These are phyloP conservation scores for Grallaria varia DNA, from an alignment of 2,113 vertebrate genomes.

Conservation along the genomic window DNA sequence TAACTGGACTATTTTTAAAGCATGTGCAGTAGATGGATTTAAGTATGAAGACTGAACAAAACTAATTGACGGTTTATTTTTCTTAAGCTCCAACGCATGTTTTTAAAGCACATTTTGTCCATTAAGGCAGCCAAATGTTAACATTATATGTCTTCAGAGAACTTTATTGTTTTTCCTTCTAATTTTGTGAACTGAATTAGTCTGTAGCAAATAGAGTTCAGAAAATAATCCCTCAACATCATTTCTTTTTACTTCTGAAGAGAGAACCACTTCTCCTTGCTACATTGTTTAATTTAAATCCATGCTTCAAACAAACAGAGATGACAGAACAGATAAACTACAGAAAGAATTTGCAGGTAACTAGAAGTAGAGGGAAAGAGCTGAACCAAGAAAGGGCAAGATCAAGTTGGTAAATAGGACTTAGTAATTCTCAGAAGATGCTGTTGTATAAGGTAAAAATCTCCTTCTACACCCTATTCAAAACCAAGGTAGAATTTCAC, in stretches of 20 bases:
- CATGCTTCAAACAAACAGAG: neutral
- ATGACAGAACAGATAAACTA: neutral
- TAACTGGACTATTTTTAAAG: neutral
- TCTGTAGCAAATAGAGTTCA: neutral
- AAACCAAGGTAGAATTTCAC: neutral
- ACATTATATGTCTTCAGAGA: neutral
- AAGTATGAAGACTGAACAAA: neutral
- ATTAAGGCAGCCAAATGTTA: neutral
- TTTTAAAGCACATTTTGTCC: neutral
- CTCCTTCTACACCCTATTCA: neutral
- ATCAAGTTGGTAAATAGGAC: neutral
- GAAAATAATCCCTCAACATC: neutral
- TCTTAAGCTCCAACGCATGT: accelerated
- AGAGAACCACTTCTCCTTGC: neutral
- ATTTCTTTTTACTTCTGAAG: neutral
- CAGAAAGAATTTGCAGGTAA: neutral
- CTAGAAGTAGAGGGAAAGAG: neutral
- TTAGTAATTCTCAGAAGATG: neutral
- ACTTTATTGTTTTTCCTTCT: neutral
- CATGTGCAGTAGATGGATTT: neutral
- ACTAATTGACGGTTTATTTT: neutral
- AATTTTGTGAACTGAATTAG: neutral
- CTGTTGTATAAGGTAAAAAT: neutral
- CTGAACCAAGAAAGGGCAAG: neutral
- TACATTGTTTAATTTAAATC: neutral